Percentiles rank a stretch among this genome's conserved stretches.
Evolutionary conservation across 64 coral and sea anemone species (phyloP).

Genomic region (Stichodactyla helianthus): DNA sequence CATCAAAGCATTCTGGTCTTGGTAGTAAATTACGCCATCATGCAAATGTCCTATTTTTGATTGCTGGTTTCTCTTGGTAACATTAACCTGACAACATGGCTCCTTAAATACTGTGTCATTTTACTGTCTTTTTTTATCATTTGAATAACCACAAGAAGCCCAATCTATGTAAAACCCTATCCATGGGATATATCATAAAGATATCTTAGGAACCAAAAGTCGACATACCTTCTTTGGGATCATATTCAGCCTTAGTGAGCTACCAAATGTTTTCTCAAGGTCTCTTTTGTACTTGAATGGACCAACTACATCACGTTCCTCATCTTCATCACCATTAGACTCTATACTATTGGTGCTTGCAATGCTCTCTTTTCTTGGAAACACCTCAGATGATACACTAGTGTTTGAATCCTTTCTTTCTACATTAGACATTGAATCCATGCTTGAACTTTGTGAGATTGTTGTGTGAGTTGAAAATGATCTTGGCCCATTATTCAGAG

Average conservation of each 20-base stretch:
- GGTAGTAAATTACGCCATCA: no score
- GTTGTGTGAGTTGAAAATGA: not conserved
- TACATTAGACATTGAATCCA: not conserved
- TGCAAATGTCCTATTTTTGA: no score
- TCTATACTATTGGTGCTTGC: constrained; percentile 80
- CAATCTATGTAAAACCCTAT: no score
- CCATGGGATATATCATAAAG: no score
- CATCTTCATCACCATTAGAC: constrained; percentile 72
- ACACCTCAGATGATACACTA: constrained; percentile 17
- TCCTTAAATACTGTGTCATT: no score
- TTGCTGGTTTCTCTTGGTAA: no score
- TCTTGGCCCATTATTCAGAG: not conserved
- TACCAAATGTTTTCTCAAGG: constrained; percentile 59
- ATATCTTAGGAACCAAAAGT: not conserved
- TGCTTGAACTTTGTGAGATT: not conserved
- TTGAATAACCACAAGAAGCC: no score
- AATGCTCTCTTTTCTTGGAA: constrained; percentile 78
- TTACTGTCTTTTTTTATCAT: no score
- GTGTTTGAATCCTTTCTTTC: constrained; percentile 56
- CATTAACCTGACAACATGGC: no score
- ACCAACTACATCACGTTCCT: constrained; percentile 76
- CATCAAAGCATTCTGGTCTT: no score
- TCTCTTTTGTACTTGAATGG: constrained; percentile 78
- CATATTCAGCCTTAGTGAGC: constrained; percentile 57
- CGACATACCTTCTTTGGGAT: constrained; percentile 39